Percentiles rank a stretch among this genome's conserved stretches.
phyloP scores from a whole-genome alignment of 2,113 vertebrate genomes.

The Kryptolebias marmoratus region DNA sequence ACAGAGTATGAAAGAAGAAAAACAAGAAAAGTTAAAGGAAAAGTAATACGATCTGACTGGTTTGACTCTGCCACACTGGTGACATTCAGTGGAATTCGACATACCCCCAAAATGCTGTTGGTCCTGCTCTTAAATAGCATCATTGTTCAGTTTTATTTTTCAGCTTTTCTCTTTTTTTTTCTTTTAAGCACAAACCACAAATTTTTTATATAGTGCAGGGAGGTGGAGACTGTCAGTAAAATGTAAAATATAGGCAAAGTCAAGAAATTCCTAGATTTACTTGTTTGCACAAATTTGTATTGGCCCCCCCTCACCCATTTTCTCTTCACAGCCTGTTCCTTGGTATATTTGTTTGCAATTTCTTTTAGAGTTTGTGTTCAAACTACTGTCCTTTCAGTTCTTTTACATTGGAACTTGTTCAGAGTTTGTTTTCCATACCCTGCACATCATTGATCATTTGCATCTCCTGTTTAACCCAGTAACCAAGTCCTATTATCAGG shows the following conservation, averaged over 20 bases:
- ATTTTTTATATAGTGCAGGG: too few relatives aligned
- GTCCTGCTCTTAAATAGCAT: neutral
- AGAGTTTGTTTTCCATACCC: slow-evolving; percentile 3
- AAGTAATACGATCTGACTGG: neutral
- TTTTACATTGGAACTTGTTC: slow-evolving; percentile 17
- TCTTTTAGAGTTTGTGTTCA: slow-evolving; percentile 21
- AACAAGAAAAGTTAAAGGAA: neutral
- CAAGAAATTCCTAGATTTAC: slow-evolving; percentile 7
- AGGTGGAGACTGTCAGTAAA: too few relatives aligned
- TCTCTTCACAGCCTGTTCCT: slow-evolving; percentile 1
- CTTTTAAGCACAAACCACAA: too few relatives aligned
- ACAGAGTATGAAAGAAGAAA: neutral
- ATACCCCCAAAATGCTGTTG: slow-evolving; percentile 1
- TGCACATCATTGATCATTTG: slow-evolving; percentile 7
- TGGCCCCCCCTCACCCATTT: neutral
- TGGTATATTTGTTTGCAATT: slow-evolving; percentile 19
- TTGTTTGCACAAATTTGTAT: slow-evolving; percentile 7
- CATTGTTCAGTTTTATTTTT: too few relatives aligned
- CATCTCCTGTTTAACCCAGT: slow-evolving; percentile 33
- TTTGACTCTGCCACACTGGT: neutral
- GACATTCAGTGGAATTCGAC: slow-evolving; percentile 17
- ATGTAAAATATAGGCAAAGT: neutral
- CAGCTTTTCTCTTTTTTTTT: neutral
- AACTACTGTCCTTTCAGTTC: slow-evolving; percentile 11
- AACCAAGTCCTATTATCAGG: slow-evolving; percentile 12